Evolutionary conservation across 2,113 vertebrate species (phyloP).

Genomic region (Saccopteryx leptura): DNA sequence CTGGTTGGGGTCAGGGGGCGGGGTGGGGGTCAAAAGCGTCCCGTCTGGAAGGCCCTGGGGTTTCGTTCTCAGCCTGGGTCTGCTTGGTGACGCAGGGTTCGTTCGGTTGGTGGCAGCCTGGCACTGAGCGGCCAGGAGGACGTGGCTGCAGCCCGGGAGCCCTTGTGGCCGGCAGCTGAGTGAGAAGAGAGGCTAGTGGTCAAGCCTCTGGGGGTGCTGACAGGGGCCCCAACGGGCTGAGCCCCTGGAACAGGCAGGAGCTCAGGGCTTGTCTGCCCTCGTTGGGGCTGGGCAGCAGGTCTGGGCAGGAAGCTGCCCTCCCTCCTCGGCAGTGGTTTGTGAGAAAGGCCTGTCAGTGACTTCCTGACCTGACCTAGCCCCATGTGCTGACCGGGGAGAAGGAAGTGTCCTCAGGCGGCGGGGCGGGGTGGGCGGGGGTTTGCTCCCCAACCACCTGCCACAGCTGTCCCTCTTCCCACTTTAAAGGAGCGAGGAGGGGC

Average conservation of each 20-base stretch:
- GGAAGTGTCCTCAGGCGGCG: not conserved
- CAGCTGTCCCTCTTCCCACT: too few relatives aligned
- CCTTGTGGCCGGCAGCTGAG: not conserved
- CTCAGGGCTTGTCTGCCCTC: not conserved
- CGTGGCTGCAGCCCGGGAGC: not conserved
- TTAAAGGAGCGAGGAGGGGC: not conserved
- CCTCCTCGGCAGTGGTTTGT: not conserved
- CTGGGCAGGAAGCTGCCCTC: conserved; percentile 40
- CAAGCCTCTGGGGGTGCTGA: too few relatives aligned
- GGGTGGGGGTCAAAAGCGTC: not conserved
- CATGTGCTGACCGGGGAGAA: not conserved
- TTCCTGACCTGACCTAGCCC: conserved; percentile 49
- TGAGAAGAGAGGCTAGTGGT: not conserved
- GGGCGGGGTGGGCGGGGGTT: not conserved
- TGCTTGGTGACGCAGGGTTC: too few relatives aligned
- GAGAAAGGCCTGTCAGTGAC: conserved; percentile 17
- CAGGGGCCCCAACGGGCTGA: not conserved
- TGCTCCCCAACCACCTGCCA: not conserved
- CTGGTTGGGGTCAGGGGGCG: too few relatives aligned
- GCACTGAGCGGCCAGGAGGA: too few relatives aligned
- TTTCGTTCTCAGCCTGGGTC: not conserved
- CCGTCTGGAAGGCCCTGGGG: not conserved
- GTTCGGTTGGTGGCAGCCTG: not conserved
- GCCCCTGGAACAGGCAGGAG: too few relatives aligned
- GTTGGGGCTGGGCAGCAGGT: not conserved